Base-by-base conservation (phyloP, 1,140 invertebrate species). In the Hypothenemus hampei region DNA sequence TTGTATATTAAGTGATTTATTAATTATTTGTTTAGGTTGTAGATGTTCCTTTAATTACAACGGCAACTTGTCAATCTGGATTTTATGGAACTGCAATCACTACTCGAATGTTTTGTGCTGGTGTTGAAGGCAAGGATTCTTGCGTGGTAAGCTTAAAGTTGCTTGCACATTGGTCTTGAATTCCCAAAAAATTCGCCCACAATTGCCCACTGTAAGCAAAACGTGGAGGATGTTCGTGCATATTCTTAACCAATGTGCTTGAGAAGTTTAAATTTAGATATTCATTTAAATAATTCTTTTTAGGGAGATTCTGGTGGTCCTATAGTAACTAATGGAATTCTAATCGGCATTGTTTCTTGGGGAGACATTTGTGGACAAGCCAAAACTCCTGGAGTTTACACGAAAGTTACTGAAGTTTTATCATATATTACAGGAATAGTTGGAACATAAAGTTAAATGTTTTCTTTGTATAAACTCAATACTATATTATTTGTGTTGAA, bases 281-380 rank as follows among this genome's bases (percentile, higher is more conserved):
- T n/a, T n/a, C n/a, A n/a, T n/a, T n/a, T n/a, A n/a, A 11, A 1
- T 54, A 35, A 24, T 15, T 49, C 19, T 31, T 61, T 62, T 45
- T 35, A 64, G 62, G 77, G 77, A 52, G 78, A 80, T 58, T 75
- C 74, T 18, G 78, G 78, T 13, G 78, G 78, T 11, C 78, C 78
- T 13, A 49, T 79, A 3, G 69, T 76, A 7, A 75, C 72, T 39
- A 60, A 71, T 31, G 63, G 64, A 7, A 60, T 72, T 24, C 61
- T 73, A 50, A 64, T 69, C 10, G 77, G 77, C 10, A 65, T 79
- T 3, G 71, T 75, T 0, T 75, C 73, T 2, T 78, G 73, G 73
- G 65, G 64, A n/a, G 40, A 40, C 18, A 29, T 53, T 10, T 62
- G 60, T 31, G 76, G 74, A 4, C 64, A 69, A 33, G 72, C 73